Evolutionary conservation across 1,140 invertebrate genomes (phyloP), one percentile per base, ranked within the genome.

Genomic region (Bacillus rossius): DNA sequence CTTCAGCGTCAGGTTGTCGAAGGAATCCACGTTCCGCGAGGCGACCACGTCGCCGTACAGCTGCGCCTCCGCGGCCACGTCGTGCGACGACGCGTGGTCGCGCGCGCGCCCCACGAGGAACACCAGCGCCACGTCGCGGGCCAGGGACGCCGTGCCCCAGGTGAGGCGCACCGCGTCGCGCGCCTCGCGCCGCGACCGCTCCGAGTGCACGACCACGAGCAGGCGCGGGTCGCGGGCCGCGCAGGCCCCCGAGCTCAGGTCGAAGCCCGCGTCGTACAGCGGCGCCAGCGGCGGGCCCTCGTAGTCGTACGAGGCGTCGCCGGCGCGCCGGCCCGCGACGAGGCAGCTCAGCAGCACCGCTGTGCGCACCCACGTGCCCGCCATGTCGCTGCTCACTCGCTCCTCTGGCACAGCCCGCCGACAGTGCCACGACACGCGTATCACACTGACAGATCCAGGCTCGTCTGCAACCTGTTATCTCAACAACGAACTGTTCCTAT

Each of bases 1-100:
- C 73, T 94, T 94, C 67, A 91, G 91, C 1, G 90, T 92, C 72
- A 94, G 80, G 73, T 94, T 94, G 59, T 84, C 79, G 68, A 94
- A 94, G 29, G 78, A 78, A 74, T 94, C 91, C 8, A 78, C 55
- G 70, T 92, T 92, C 63, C 81, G 84, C 22, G 88, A 89, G 73
- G 91, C 87, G 19, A 93, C 79, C 55, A 94, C 78, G 68, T 94
- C 91, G 16, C 77, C 73, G 65, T 84, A 80, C 1, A 64, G 64
- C 3, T 67, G 65, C 71, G 94, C 91, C 41, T 76, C 64, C 13
- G 78, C 65, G 2, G 92, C 63, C 13, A 67, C 64, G 0, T 69
- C 57, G 61, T 85, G 79, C 38, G 51, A 0, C 72, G 5, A 7
- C 4, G 5, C 57, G 0, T 55, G 38, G 43, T 78, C 68, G 1